Evolutionary conservation across 2,113 vertebrate genomes (phyloP).

Genomic region (Apteryx mantelli): DNA sequence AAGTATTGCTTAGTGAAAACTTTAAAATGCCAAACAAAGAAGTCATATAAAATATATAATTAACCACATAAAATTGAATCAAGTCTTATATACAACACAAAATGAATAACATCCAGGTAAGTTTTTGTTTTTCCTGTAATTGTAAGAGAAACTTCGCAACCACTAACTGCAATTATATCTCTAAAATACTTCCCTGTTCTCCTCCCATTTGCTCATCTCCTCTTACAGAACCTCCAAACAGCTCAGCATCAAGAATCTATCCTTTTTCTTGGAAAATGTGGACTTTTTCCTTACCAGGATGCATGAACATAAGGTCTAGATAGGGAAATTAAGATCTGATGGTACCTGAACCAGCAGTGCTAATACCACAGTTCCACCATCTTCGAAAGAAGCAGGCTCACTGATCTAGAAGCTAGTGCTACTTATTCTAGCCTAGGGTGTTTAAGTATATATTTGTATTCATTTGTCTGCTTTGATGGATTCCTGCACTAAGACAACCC

Average conservation of each 20-base stretch:
- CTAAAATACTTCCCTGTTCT: neutral
- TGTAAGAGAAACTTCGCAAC: neutral
- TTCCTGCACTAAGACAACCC: neutral
- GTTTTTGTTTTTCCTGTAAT: neutral
- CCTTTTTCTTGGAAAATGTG: neutral
- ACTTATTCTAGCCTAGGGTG: neutral
- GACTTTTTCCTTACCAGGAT: neutral
- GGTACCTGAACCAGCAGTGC: neutral
- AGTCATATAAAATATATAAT: neutral
- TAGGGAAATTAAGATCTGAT: neutral
- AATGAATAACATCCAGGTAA: neutral
- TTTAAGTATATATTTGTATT: neutral
- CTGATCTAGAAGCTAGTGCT: neutral
- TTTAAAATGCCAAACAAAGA: neutral
- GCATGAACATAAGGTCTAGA: neutral
- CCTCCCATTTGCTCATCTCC: neutral
- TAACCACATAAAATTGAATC: neutral
- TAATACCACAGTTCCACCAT: neutral
- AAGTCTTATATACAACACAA: neutral
- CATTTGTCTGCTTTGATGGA: neutral
- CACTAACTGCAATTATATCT: neutral
- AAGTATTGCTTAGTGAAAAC: neutral
- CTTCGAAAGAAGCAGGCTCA: neutral
- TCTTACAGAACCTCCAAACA: neutral
- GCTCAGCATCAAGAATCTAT: neutral